Base-by-base conservation (phyloP, 2,113 vertebrate genomes). In the Telmatochromis sp. region DNA sequence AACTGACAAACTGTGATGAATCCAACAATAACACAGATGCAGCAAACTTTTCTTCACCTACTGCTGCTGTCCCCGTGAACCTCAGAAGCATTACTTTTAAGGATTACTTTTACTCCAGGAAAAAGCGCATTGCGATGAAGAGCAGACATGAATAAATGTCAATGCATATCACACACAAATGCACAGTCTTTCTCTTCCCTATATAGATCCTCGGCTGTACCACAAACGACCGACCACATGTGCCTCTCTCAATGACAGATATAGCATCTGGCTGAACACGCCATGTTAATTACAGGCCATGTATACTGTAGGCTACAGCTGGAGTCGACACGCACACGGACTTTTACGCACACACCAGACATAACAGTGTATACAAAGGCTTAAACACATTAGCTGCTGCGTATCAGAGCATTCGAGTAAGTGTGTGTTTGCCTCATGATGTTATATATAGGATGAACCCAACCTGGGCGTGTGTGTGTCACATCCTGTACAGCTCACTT, bases 251-350 rank as follows among this genome's bases (percentile, higher is more conserved):
- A 57, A 42, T 53, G 71, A 83, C 95, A 93, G 82, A 96, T 96
- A 91, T 95, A 96, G 94, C 92, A 93, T 87, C 89, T 93, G 94
- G 94, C 93, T 91, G 55, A 90, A 81, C 89, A 82, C 65, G 85
- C 87, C 83, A 86, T 42, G 35, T 45, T 95, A 95, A 96, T 96
- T 95, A 96, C 93, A 96, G 93, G 89, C 80, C 83, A 84, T 81
- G 47, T 79, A 63, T 71, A 45, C 68, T 51, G n/a, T 28, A 83
- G 83, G 82, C 54, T 88, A 65, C 83, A 93, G 82, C 89, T 95
- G 90, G 86, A 87, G 71, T 89, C 15, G 5, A 79, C 82, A 81
- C 80, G 33, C 63, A 80, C 81, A 83, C 57, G 42, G 47, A 63
- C 17, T 71, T 51, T 71, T 28, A 57, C 13, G 51, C 42, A 78